Conservation (phyloP, 2,888 invertebrate genomes). For the Odontocerum albicorne region DNA sequence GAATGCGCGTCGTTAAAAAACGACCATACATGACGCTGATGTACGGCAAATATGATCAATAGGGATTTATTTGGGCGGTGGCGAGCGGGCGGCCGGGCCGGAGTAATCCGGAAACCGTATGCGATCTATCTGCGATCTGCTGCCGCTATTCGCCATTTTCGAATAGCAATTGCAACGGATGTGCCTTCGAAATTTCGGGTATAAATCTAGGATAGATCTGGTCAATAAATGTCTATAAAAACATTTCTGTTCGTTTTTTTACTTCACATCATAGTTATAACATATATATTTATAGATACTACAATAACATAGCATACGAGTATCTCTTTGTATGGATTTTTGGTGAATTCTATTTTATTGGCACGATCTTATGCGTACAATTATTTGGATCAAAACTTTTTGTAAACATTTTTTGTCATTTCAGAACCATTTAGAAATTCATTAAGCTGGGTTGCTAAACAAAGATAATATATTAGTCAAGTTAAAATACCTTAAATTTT, state of each 20-base stretch:
- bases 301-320: too few relatives aligned
- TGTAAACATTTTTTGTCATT: too few relatives aligned
- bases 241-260: neutral
- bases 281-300: too few relatives aligned
- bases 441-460: too few relatives aligned
- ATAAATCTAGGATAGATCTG: neutral
- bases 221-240: neutral
- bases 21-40: constrained; percentile 10
- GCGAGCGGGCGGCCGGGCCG: constrained; percentile 3
- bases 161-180: constrained; percentile 9
- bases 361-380: too few relatives aligned
- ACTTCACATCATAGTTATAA: too few relatives aligned
- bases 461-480: too few relatives aligned
- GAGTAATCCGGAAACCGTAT: constrained; percentile 9
- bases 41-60: constrained; percentile 24
- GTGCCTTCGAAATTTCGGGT: constrained; percentile 12
- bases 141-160: constrained; percentile 7
- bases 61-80: constrained; percentile 6
- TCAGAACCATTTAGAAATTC: too few relatives aligned
- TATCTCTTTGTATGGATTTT: too few relatives aligned
- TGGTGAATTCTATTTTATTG: too few relatives aligned
- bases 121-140: neutral
- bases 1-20: neutral
- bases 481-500: too few relatives aligned
- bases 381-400: too few relatives aligned